Evolutionary conservation across 1,140 invertebrate species (phyloP), one percentile per base, ranked within the genome.

Genomic region (Heliconius melpomene): DNA sequence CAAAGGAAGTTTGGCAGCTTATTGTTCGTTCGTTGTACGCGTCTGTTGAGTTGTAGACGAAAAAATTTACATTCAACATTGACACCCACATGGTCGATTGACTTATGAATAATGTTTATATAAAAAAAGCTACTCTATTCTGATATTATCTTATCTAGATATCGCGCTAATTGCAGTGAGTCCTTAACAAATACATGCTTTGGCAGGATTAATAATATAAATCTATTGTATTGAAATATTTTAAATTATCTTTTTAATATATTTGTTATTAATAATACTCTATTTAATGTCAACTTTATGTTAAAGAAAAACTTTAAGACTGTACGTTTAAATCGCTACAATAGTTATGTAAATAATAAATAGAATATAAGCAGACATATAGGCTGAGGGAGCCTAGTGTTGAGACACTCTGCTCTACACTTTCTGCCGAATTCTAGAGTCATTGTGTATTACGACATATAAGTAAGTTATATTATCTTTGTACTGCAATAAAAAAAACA

Each of bases 1-100:
- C 92, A 94, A 94, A 94, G 90, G 91, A 93, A 91, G 89, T 93
- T 92, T 91, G 88, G 90, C 87, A 89, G 87, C 77, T 85, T 85
- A 92, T 93, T 93, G 91, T 93, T 88, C 85, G 79, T 79, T 84
- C 87, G 80, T 82, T 88, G 86, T 89, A 88, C 86, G 79, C 83
- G 88, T 89, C 89, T 89, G 85, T 78, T 82, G 84, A 82, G 78
- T 87, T 85, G 85, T 89, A 91, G 89, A 88, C 86, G 84, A 87
- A 87, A 89, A 88, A 89, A 92, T 88, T 90, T 88, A 87, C 89
- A 92, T 84, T 84, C 86, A 85, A 89, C 84, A 86, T 85, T 84
- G 79, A 85, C 86, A 83, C 87, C 88, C 84, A 91, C 87, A 82
- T 82, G 9, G 66, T 81, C 36, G 74, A 80, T 76, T 74, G 72